Percentiles rank a stretch among this genome's conserved stretches.
Conservation (phyloP, 2,888 invertebrate species). For the Mimas tiliae region DNA sequence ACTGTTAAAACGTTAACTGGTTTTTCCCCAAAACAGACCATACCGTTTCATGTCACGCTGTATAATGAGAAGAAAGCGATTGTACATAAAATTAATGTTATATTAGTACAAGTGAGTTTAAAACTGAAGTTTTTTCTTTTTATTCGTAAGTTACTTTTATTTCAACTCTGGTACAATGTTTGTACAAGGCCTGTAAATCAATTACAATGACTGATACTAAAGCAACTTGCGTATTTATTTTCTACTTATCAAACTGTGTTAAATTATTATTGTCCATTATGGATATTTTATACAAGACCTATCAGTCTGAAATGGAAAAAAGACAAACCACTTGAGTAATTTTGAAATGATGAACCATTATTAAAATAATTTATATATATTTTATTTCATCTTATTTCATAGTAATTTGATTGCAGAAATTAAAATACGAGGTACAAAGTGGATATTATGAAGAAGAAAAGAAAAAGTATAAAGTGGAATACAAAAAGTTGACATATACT, state of each 20-base stretch:
- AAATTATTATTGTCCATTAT: no score
- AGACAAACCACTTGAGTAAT: no score
- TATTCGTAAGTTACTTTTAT: not conserved
- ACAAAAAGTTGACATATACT: constrained; percentile 52
- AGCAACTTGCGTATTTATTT: no score
- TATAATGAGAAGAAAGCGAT: constrained; percentile 60
- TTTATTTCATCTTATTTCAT: not conserved
- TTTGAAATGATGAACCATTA: no score
- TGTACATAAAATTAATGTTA: constrained; percentile 59
- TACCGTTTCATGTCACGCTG: constrained; percentile 64
- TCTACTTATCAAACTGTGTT: no score
- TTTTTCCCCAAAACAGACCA: constrained; percentile 61
- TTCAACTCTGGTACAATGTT: not conserved
- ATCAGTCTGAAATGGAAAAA: no score
- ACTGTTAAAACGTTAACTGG: constrained; percentile 64
- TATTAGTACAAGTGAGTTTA: constrained; percentile 61
- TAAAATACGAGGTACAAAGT: constrained; percentile 59
- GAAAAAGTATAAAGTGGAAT: constrained; percentile 51
- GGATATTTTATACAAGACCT: no score
- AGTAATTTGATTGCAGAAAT: constrained; percentile 51
- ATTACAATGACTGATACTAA: no score
- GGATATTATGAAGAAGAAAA: constrained; percentile 65
- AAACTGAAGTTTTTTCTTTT: not conserved
- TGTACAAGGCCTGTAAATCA: no score
- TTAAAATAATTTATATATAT: no score